Conservation (phyloP, 2,888 invertebrate genomes). For the Aphidoletes aphidimyza region DNA sequence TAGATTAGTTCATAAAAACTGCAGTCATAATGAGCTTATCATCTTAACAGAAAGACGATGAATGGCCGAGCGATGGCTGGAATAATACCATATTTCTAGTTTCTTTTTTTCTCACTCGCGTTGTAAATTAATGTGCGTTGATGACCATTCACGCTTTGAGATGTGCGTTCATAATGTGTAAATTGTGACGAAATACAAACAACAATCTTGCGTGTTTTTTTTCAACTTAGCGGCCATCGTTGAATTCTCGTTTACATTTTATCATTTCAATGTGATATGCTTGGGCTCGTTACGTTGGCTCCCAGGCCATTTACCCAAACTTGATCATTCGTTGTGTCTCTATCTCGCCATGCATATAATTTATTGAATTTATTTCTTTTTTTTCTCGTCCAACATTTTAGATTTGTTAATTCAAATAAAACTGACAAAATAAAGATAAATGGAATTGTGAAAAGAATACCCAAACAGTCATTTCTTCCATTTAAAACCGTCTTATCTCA, state of each 20-base stretch:
- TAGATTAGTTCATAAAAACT: not conserved
- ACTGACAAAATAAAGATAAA: slow-evolving; percentile 37
- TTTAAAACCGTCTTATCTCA: slow-evolving; percentile 31
- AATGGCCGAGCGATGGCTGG: not conserved
- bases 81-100: not conserved
- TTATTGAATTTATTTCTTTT: slow-evolving; percentile 10
- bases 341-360: not conserved
- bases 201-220: not conserved
- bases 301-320: slow-evolving; percentile 25
- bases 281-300: slow-evolving; percentile 16
- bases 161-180: not conserved
- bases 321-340: not conserved
- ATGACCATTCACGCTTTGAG: not conserved
- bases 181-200: not conserved
- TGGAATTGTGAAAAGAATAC: slow-evolving; percentile 41
- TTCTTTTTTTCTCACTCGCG: not conserved
- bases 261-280: not conserved
- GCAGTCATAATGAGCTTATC: slow-evolving; percentile 35
- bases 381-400: not conserved
- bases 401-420: slow-evolving; percentile 37
- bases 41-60: not conserved
- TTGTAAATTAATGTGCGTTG: not conserved
- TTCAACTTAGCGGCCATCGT: not conserved
- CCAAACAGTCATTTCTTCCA: slow-evolving; percentile 28
- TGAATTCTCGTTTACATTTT: slow-evolving; percentile 1